Base-by-base conservation (phyloP, 1,140 invertebrate species). In the Tribolium madens region DNA sequence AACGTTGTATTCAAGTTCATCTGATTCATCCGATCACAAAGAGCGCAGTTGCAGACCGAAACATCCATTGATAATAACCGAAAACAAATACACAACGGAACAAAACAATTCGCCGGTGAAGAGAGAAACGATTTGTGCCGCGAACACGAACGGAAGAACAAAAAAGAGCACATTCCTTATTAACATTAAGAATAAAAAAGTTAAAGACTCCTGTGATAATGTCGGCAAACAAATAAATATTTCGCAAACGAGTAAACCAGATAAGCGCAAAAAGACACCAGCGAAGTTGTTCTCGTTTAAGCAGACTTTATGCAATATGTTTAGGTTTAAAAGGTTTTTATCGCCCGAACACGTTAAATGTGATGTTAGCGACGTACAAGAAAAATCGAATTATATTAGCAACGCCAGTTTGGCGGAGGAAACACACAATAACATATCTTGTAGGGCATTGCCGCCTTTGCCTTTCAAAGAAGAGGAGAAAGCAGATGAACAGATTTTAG, bases 281-380 rank as follows among this genome's bases (percentile, higher is more conserved):
- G 84, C 89, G 80, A 86, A 86, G 42, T 90, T 91, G 80, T 89
- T 92, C 80, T 92, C 91, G 0, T 89, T 95, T n/a, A 95, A 95
- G 84, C 93, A 95, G 83, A 94, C 93, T n/a, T 89, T 95, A 77
- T 95, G 93, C 86, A 94, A 93, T 86, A 91, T 95, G 82, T 95
- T 95, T 84, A 90, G 92, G 79, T 93, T 94, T 84, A 89, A 90
- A 53, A 87, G 89, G 79, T 81, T 87, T 33, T 87, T 88, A 12
- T 89, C 88, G 7, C 87, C 87, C 3, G 88, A 88, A 74, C 86
- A 87, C 77, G 86, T 83, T 15, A 84, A 73, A 77, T 81, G 26
- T 74, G 83, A 81, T 64, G 84, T 84, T 53, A 84, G 80, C 75
- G 83, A 80, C 77, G 79, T 21, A 78, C 76, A 52, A 76, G 74